A percentile compares a stretch with the other conserved stretches of the same genome.
Conservation (phyloP, 1,140 invertebrate genomes). For the Andricus grossulariae region DNA sequence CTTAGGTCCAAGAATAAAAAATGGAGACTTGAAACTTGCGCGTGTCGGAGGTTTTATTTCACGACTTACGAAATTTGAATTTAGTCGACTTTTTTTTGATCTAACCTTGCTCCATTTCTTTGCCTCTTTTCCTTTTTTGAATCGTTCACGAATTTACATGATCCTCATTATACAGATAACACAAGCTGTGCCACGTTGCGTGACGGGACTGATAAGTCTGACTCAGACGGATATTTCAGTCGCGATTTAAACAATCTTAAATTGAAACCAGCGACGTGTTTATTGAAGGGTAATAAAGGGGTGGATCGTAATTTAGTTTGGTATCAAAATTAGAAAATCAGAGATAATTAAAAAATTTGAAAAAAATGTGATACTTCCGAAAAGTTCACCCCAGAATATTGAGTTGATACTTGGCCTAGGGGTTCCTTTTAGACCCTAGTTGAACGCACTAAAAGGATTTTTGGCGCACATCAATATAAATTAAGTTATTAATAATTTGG, state of each 20-base stretch:
- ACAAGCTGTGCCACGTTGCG: conserved; percentile 52
- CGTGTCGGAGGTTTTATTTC: background rate
- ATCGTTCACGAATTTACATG: conserved; percentile 57
- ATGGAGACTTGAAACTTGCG: background rate
- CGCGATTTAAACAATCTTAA: background rate
- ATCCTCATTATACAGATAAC: conserved; percentile 34
- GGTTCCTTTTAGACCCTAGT: no score
- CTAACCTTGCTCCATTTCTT: conserved; percentile 18
- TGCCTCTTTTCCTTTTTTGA: background rate
- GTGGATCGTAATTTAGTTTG: background rate
- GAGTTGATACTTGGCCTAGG: no score
- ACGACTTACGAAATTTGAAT: background rate
- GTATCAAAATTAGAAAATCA: no score
- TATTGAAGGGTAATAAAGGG: background rate
- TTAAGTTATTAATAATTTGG: no score
- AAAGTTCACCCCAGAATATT: no score
- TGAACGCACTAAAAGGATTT: no score
- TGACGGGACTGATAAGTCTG: conserved; percentile 60
- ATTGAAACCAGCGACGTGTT: conserved; percentile 4
- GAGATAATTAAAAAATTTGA: no score
- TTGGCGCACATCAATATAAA: no score
- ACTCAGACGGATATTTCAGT: conserved; percentile 36
- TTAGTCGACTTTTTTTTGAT: conserved; percentile 39
- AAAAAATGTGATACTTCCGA: no score
- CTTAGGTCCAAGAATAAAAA: background rate